Evolutionary conservation across 37 sponge, comb jelly and placozoan genomes (phyloP), one percentile per base, ranked within the genome.

Genomic region (Cladorhizidae sp.): DNA sequence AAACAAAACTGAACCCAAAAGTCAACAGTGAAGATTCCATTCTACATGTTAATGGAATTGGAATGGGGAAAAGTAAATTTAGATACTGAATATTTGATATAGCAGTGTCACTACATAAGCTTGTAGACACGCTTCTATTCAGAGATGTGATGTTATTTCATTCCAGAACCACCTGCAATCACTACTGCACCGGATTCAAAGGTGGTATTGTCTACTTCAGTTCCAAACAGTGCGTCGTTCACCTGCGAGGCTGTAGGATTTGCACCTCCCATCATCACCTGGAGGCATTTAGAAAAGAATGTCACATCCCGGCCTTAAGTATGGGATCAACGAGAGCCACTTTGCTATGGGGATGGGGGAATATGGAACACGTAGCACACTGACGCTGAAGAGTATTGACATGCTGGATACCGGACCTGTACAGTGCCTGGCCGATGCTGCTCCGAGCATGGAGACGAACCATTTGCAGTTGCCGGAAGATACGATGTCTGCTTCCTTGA

Each of bases 231-330:
- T 65, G 67, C 12, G 3, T 32, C 67, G 2, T 65, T 65, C 36
- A 65, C 2, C 35, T 65, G 67, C 12, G 35, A 17, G 31, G 67
- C 67, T 35, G 36, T 3, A 65, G 67, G 67, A 35, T 31, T 33
- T 33, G 18, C 18, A 14, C 32, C 67, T 31, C 67, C 67, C 31
- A 65, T 65, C 35, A 65, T 65, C 67, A 65, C 67, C 32, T 65
- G 67, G 67, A 65, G 67, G 32, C 67, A 65, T 33, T 15, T 14
- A 5, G 35, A 11, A 2, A 28, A 32, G 35, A 65, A 31, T 32
- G 31, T 31, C 67, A 65, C 67, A 15, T 65, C n/a, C 67, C 5
- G 67, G 31, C 12, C 17, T 3, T 17, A 65, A 31, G 35, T 65
- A 65, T 65, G 7, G 2, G 33, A 65, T 65, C 67, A 31, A 2